Evolutionary conservation across 2,797 vertebrate species (phyloP).

Genomic region (Poeciliopsis gracilis): DNA sequence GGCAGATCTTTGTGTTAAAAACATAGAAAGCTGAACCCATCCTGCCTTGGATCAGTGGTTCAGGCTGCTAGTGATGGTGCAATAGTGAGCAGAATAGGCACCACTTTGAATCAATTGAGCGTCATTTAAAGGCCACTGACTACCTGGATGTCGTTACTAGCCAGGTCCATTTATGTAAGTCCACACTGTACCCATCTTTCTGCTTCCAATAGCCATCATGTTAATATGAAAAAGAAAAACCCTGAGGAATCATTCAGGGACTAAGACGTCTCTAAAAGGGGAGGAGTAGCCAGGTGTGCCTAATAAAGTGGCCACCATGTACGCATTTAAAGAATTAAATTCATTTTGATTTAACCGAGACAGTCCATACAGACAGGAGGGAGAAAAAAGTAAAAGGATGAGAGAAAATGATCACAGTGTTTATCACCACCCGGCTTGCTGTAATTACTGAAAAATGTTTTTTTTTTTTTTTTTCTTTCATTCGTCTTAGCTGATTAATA

Average conservation of each 20-base stretch:
- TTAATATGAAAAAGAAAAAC: background rate
- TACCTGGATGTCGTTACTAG: no score
- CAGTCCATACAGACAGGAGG: background rate
- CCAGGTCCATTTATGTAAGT: background rate
- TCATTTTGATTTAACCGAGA: background rate
- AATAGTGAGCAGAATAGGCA: no score
- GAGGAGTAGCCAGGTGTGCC: background rate
- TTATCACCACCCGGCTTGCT: background rate
- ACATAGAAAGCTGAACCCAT: background rate
- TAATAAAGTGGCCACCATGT: background rate
- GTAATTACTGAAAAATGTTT: background rate
- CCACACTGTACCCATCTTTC: background rate
- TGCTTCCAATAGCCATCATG: background rate
- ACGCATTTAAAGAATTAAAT: background rate
- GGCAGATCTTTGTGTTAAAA: background rate
- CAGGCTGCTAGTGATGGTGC: no score
- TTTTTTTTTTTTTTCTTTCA: background rate
- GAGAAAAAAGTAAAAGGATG: background rate
- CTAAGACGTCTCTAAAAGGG: background rate
- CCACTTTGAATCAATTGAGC: no score
- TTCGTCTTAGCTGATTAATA: background rate
- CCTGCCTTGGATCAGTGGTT: no score
- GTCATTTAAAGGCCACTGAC: no score
- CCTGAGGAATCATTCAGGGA: background rate
- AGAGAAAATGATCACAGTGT: background rate